Percentiles rank a stretch among this genome's conserved stretches.
phyloP scores from a whole-genome alignment of 1,140 invertebrate species.

The Tribolium castaneum region DNA sequence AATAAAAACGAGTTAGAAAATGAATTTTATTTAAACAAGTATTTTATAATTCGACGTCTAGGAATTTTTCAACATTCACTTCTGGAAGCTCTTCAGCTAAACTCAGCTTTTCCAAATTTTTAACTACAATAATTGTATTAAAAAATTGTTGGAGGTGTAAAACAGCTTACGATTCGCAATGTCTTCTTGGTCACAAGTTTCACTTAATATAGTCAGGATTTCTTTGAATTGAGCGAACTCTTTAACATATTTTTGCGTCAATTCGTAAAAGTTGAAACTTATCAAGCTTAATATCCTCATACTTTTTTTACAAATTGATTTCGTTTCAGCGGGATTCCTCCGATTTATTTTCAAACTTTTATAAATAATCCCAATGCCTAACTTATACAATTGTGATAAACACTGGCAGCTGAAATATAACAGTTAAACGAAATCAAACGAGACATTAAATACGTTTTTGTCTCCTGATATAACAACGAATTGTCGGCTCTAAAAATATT shows the following conservation, averaged over 20 bases:
- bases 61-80: neutral
- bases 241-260: conserved; percentile 51
- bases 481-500: conserved; percentile 47
- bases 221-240: conserved; percentile 51
- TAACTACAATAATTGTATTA: neutral
- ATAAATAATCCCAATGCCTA: conserved; percentile 49
- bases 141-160: neutral
- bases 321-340: neutral
- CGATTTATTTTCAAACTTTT: conserved; percentile 43
- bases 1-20: no score
- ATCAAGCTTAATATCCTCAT: conserved; percentile 51
- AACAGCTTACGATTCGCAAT: neutral
- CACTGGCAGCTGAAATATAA: conserved; percentile 50
- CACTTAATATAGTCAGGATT: conserved; percentile 13
- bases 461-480: conserved; percentile 46
- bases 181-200: neutral
- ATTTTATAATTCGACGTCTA: neutral
- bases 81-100: conserved; percentile 1
- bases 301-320: conserved; percentile 43
- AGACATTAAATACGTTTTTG: conserved; percentile 31
- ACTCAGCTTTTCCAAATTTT: conserved; percentile 10
- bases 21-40: no score
- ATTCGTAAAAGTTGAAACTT: conserved; percentile 50
- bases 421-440: conserved; percentile 6
- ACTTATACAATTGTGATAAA: conserved; percentile 49